phyloP scores from a whole-genome alignment of 2,113 vertebrate genomes.

The Solea senegalensis region DNA sequence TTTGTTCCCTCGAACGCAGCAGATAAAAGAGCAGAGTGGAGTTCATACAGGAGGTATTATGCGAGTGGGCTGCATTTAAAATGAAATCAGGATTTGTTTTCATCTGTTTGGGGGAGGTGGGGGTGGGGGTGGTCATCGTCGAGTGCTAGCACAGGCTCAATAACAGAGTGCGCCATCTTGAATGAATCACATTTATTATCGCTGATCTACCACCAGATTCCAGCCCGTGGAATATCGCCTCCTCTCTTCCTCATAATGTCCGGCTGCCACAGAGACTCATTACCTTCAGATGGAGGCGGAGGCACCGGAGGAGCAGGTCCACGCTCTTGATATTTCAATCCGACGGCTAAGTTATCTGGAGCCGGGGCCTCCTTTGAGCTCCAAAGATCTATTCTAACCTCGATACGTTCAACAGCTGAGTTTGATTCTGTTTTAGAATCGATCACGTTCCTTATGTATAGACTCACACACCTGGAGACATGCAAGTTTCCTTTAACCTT shows the following conservation, averaged over 20 bases:
- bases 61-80: slow-evolving; percentile 17
- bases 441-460: slow-evolving; percentile 13
- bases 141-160: slow-evolving; percentile 39
- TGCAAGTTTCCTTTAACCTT: neutral
- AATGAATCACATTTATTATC: slow-evolving; percentile 67
- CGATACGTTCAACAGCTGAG: neutral
- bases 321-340: slow-evolving; percentile 53
- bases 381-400: slow-evolving; percentile 23
- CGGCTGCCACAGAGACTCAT: slow-evolving; percentile 36
- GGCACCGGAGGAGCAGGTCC: slow-evolving; percentile 25
- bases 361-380: slow-evolving; percentile 4
- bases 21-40: neutral
- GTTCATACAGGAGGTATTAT: neutral
- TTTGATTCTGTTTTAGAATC: neutral
- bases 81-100: slow-evolving; percentile 40
- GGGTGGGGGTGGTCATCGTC: neutral
- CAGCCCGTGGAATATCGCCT: slow-evolving; percentile 53
- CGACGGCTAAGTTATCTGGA: slow-evolving; percentile 26
- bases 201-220: slow-evolving; percentile 67
- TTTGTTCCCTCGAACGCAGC: slow-evolving; percentile 18
- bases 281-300: slow-evolving; percentile 45
- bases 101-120: slow-evolving; percentile 14
- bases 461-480: slow-evolving; percentile 2
- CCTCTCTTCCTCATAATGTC: slow-evolving; percentile 36
- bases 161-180: slow-evolving; percentile 43